Evolutionary conservation across 2,113 vertebrate genomes (phyloP).

Genomic region (Austrofundulus limnaeus): DNA sequence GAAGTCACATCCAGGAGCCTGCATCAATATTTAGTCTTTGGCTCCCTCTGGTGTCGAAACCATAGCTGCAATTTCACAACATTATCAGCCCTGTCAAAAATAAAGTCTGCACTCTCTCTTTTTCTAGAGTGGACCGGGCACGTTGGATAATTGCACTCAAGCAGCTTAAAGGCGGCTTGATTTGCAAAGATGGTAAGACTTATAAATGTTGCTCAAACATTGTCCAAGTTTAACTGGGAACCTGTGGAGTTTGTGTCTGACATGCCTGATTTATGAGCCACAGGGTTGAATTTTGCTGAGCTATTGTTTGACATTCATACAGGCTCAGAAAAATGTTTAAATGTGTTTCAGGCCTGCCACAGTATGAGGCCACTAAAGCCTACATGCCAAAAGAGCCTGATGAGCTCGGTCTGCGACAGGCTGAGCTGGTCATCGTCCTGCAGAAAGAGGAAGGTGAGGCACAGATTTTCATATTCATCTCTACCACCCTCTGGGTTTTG

Average conservation of each 20-base stretch:
- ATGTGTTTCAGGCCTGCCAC: slow-evolving; percentile 79
- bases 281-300: too few relatives aligned
- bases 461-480: too few relatives aligned
- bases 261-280: too few relatives aligned
- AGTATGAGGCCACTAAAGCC: slow-evolving; percentile 87
- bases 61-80: not conserved
- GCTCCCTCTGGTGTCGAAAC: slow-evolving; percentile 62
- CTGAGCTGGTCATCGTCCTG: slow-evolving; percentile 87
- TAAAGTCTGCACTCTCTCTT: slow-evolving; percentile 1
- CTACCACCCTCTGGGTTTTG: too few relatives aligned
- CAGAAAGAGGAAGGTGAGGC: slow-evolving; percentile 85
- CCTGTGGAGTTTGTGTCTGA: not conserved
- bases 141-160: slow-evolving; percentile 87
- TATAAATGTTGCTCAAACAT: not conserved
- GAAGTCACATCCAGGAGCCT: not conserved
- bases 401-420: slow-evolving; percentile 88
- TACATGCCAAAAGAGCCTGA: slow-evolving; percentile 88
- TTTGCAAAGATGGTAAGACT: slow-evolving; percentile 82
- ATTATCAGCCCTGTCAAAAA: not conserved
- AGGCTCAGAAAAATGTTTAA: too few relatives aligned
- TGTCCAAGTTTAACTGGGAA: not conserved
- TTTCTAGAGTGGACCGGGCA: slow-evolving; percentile 86
- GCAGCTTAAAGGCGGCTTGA: slow-evolving; percentile 65
- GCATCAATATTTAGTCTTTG: slow-evolving; percentile 25
- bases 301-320: too few relatives aligned